Evolutionary conservation across 2,888 invertebrate species (phyloP), one percentile per base, ranked within the genome.

Genomic region (Drosophila neonasuta): DNA sequence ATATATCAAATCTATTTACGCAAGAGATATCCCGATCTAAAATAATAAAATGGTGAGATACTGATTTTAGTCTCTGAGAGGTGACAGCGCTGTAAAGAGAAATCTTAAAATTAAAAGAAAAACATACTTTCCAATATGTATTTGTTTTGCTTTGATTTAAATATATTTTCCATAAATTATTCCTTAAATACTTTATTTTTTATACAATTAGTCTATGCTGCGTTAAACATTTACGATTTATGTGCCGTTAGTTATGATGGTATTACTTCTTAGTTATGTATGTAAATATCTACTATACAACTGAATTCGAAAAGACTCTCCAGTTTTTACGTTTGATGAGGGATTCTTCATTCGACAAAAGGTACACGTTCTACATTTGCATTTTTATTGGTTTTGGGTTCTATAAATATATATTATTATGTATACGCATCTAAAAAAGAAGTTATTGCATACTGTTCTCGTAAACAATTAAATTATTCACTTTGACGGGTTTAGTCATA

Each of bases 121-220:
- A 39, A 54, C 44, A 8, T 6, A 32, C 41, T 41, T 11, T n/a
- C 7, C 17, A 44, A 20, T 15, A 1, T 50, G 10, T 29, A 29
- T 17, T n/a, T 48, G n/a, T 56, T 54, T 56, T 52, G 11, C 58
- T 67, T 70, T 36, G 36, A 36, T 36, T 70, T 57, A 52, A 49
- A 72, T 68, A 62, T 70, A 65, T 61, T 82, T 84, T 75, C 52
- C 73, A 85, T 81, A 81, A 81, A 77, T 81, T 78, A 82, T 80
- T 80, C 59, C 85, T 85, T 81, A 81, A 74, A 70, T 85, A 82
- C 61, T 66, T 77, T 68, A 63, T 67, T 63, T 63, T 85, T 82
- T 81, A 76, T 78, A 81, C 80, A 81, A 81, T 81, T 81, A 81
- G 78, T 71, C 85, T 81, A 81, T 45, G 45, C 20, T 69, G 74